phyloP scores from a whole-genome alignment of 1,140 invertebrate species.

The Drosophila lini region DNA sequence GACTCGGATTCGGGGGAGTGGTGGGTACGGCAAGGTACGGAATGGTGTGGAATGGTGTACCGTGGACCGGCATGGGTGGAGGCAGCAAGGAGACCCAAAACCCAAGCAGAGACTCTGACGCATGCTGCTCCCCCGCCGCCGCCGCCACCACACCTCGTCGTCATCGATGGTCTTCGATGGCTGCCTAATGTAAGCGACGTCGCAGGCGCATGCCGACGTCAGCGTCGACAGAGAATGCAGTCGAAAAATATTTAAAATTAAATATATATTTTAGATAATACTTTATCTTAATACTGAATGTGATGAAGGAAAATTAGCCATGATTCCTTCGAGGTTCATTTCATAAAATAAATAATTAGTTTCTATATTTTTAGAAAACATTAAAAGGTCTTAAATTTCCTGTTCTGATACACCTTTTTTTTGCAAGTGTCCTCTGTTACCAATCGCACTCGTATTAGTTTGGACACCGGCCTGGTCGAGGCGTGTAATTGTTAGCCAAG shows the following conservation, averaged over 20 bases:
- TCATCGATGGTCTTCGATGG: slow-evolving; percentile 8
- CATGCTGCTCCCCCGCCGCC: slow-evolving; percentile 54
- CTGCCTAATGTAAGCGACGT: slow-evolving; percentile 76
- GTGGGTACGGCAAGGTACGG: background rate
- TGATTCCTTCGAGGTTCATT: background rate
- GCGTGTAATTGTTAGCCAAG: slow-evolving; percentile 81
- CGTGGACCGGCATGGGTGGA: slow-evolving; percentile 11
- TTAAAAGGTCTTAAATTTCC: background rate
- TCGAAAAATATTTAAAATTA: slow-evolving; percentile 18
- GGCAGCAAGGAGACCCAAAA: slow-evolving; percentile 25
- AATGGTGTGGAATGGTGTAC: slow-evolving; percentile 14
- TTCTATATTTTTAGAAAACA: background rate
- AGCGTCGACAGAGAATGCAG: slow-evolving; percentile 43
- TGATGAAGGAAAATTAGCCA: background rate
- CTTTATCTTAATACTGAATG: background rate
- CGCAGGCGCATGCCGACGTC: slow-evolving; percentile 76
- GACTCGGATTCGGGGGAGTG: slow-evolving; percentile 8
- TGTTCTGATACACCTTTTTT: background rate
- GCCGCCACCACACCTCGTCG: slow-evolving; percentile 7
- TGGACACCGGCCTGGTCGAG: slow-evolving; percentile 53
- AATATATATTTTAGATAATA: background rate
- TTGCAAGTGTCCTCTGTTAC: slow-evolving; percentile 6
- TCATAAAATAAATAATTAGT: too few relatives aligned
- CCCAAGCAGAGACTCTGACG: slow-evolving; percentile 40
- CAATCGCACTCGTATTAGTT: slow-evolving; percentile 51